These are phyloP conservation scores for Anorthoa munda DNA, from an alignment of 2,888 invertebrate genomes.

Conservation along the genomic window DNA sequence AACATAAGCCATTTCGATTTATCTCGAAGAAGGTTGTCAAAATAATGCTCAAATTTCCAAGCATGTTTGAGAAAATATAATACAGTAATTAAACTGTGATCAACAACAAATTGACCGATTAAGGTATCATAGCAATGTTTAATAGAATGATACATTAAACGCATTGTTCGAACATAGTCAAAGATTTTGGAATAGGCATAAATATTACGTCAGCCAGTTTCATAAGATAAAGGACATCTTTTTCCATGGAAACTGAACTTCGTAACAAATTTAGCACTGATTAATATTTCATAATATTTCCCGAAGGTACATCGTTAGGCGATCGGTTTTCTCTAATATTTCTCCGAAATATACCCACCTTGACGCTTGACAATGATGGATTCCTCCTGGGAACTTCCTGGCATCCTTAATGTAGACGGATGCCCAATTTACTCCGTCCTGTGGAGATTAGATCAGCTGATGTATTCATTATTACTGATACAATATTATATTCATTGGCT, in stretches of 20 bases:
- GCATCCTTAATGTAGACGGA: slow-evolving; percentile 29
- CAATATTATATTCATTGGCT: slow-evolving; percentile 26
- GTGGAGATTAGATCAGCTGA: slow-evolving; percentile 25
- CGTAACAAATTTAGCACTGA: not conserved
- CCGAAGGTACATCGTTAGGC: not conserved
- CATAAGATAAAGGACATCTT: not conserved
- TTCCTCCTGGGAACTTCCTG: slow-evolving; percentile 41
- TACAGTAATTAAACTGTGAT: slow-evolving; percentile 16
- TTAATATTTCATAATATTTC: slow-evolving; percentile 1
- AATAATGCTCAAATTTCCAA: too few species aligned
- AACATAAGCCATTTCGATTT: too few species aligned
- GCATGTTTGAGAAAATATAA: too few species aligned
- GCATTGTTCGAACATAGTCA: too few species aligned
- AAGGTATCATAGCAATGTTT: not conserved
- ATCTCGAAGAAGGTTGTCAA: too few species aligned
- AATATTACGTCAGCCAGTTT: not conserved
- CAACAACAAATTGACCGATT: not conserved
- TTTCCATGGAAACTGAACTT: too few species aligned
- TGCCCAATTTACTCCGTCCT: slow-evolving; percentile 22
- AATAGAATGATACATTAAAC: not conserved
- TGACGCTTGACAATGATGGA: slow-evolving; percentile 58
- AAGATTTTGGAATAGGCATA: not conserved
- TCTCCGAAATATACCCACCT: slow-evolving; percentile 42
- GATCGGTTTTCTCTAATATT: slow-evolving; percentile 27
- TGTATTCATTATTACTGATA: slow-evolving; percentile 35